phyloP scores from a whole-genome alignment of 2,888 invertebrate species.

The Ctena decussata region DNA sequence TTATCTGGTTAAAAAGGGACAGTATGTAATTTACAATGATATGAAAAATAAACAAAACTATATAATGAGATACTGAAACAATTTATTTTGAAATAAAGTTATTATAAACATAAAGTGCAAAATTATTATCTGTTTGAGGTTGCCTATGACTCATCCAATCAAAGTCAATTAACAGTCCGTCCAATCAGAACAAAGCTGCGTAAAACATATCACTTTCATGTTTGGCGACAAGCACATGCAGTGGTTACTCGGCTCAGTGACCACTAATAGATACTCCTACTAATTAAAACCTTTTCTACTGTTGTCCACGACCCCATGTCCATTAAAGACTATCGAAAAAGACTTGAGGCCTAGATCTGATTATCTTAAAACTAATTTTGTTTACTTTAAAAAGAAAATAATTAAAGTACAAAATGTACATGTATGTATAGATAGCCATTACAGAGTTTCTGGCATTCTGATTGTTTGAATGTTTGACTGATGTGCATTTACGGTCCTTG shows the following conservation, averaged over 20 bases:
- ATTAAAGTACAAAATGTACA: no score
- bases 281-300: neutral
- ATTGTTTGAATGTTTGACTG: no score
- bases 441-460: no score
- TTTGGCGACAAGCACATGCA: conserved; percentile 1
- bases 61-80: neutral
- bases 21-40: neutral
- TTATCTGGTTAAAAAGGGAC: neutral
- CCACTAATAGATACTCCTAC: neutral
- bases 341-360: no score
- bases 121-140: neutral
- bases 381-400: no score
- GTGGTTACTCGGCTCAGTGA: neutral
- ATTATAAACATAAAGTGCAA: neutral
- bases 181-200: conserved; percentile 6
- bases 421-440: no score
- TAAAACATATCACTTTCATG: neutral
- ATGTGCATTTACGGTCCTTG: no score
- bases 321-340: no score
- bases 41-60: neutral
- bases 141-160: neutral
- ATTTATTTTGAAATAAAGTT: neutral
- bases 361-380: no score
- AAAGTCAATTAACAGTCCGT: neutral
- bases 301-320: neutral